Evolutionary conservation across 2,888 invertebrate genomes (phyloP).

Genomic region (Cataglyphis albicans): DNA sequence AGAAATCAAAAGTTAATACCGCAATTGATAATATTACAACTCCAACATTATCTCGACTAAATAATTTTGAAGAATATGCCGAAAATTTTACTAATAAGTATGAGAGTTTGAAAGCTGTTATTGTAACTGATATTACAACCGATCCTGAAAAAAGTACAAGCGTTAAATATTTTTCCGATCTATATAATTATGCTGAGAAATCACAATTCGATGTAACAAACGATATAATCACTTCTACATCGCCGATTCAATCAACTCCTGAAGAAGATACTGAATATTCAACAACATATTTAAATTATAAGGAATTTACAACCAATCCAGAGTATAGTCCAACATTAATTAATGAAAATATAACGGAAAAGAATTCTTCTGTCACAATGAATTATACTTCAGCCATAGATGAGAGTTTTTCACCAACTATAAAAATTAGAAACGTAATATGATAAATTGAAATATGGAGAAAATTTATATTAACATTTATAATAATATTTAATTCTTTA

Average conservation of each 20-base stretch:
- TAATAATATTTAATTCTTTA: constrained; percentile 9
- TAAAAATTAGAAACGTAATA: constrained; percentile 7
- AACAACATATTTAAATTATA: constrained; percentile 26
- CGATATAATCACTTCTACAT: constrained; percentile 7
- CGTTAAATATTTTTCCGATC: neutral
- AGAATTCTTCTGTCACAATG: neutral
- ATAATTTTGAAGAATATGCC: neutral
- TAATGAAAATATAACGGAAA: constrained; percentile 2
- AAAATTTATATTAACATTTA: neutral
- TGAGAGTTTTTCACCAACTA: constrained; percentile 8
- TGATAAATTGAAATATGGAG: neutral
- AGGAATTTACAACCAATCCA: neutral
- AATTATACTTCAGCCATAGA: neutral
- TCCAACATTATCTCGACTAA: constrained; percentile 3
- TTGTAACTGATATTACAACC: neutral
- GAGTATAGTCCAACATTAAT: neutral
- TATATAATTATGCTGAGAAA: neutral
- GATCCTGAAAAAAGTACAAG: constrained; percentile 14
- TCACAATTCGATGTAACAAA: neutral
- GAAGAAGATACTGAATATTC: neutral
- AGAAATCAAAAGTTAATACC: neutral
- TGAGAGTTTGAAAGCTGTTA: neutral
- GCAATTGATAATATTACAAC: constrained; percentile 17
- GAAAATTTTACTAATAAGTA: constrained; percentile 2
- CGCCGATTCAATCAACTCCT: neutral